These are phyloP conservation scores for Cavia aperea DNA, from an alignment of 2,113 vertebrate genomes.

Conservation along the genomic window DNA sequence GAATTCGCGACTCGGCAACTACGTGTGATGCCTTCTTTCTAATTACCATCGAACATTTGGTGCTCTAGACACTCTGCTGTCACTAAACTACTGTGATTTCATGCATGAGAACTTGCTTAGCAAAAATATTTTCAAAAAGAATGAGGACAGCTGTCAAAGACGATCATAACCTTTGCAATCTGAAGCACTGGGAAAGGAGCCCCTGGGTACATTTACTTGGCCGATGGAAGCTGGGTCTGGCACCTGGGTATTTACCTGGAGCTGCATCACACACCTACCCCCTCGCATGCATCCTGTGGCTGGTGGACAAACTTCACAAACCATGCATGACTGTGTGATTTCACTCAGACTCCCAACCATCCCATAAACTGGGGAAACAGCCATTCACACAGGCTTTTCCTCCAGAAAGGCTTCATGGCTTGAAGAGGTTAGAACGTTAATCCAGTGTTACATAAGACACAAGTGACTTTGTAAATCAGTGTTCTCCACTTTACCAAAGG, in stretches of 20 bases:
- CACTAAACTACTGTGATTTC: slow-evolving; percentile 23
- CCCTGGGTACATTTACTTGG: neutral
- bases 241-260: neutral
- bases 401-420: neutral
- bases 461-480: neutral
- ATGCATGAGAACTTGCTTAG: slow-evolving; percentile 38
- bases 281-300: neutral
- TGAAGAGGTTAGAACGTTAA: neutral
- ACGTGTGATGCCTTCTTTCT: neutral
- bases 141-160: slow-evolving; percentile 58
- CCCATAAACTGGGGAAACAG: neutral
- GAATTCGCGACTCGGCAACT: slow-evolving; percentile 1
- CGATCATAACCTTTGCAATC: neutral
- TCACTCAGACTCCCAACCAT: too few relatives aligned
- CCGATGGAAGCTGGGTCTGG: neutral
- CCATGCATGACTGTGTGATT: fast-evolving
- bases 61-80: neutral
- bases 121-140: slow-evolving; percentile 66
- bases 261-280: neutral
- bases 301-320: neutral
- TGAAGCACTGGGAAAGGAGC: slow-evolving; percentile 37
- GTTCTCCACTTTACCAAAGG: neutral
- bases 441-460: neutral
- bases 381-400: neutral
- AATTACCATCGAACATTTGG: slow-evolving; percentile 50